phyloP scores from a whole-genome alignment of 2,888 invertebrate genomes.

The Apamea anceps region DNA sequence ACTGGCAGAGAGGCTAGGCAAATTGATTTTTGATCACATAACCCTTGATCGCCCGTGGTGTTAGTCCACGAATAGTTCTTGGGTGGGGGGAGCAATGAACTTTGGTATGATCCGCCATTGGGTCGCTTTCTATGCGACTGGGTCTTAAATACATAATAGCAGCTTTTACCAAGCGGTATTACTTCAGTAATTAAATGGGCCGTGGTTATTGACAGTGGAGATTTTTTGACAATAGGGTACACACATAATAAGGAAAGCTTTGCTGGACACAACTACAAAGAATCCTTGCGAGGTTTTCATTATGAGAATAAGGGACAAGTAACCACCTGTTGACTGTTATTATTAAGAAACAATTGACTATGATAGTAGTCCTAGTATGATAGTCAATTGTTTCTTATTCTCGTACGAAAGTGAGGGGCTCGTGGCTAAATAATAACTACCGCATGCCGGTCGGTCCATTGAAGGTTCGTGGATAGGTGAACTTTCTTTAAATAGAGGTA shows the following conservation, averaged over 20 bases:
- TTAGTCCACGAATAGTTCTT: background rate
- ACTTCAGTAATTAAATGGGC: constrained; percentile 42
- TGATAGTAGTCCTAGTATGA: background rate
- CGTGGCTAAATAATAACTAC: background rate
- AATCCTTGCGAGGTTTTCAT: background rate
- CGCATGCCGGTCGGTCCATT: background rate
- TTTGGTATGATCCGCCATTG: background rate
- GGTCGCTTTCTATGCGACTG: background rate
- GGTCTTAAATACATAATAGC: constrained; percentile 1
- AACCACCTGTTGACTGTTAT: background rate
- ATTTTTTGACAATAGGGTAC: constrained; percentile 22
- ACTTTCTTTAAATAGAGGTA: too few species aligned
- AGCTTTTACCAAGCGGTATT: constrained; percentile 32
- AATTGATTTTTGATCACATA: background rate
- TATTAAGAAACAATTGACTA: background rate
- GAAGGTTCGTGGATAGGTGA: too few species aligned
- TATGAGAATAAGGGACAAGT: background rate
- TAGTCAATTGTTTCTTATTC: too few species aligned
- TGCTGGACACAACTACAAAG: background rate
- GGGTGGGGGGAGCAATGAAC: background rate
- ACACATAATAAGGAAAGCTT: constrained; percentile 1
- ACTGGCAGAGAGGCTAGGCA: too few species aligned
- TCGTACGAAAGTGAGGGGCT: background rate
- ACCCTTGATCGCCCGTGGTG: background rate
- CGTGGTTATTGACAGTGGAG: constrained; percentile 29